Base-by-base conservation (phyloP, 2,888 invertebrate genomes). In the Hemicrepidius hirtus region DNA sequence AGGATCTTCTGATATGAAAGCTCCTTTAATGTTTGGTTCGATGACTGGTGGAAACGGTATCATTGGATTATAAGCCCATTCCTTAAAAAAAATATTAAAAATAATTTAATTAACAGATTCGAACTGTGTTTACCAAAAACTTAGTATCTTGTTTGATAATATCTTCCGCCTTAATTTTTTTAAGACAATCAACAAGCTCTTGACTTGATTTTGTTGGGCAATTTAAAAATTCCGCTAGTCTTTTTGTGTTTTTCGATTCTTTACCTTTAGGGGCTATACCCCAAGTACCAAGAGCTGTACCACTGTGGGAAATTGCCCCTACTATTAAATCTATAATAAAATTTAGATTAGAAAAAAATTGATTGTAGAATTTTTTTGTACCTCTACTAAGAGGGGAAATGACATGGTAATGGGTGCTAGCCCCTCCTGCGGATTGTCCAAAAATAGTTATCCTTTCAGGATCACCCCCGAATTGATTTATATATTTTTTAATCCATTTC, bases 251-350 rank as follows among this genome's bases (percentile, higher is more conserved):
- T 44, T 85, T 84, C 5, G 88, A 85, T 0, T 91, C 89, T 69
- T 91, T 88, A 9, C 91, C 91, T 2, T 90, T 89, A 57, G 88
- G 88, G 2, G 82, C 80, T n/a, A 81, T 68, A 0, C 84, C 80
- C 85, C 85, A 86, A 4, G 80, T 72, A 62, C 81, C 82, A 41
- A 92, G 86, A 0, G 92, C 91, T 0, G 92, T 93, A 0, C 94
- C 94, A 59, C 94, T 94, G 81, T 94, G 92, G 0, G 94, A 91
- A 72, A 95, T 94, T 1, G 89, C 94, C 72, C 90, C 90, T 13
- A 24, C 16, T n/a, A 66, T 21, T 32, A 73, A 49, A 53, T 46
- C 73, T 73, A 10, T 3, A 46, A 55, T 3, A 5, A 24, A 24
- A 24, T 2, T 24, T 2, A 59, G 28, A 16, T 40, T n/a, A n/a